phyloP scores from a whole-genome alignment of 1,140 invertebrate genomes.

The Danaus melanippus region DNA sequence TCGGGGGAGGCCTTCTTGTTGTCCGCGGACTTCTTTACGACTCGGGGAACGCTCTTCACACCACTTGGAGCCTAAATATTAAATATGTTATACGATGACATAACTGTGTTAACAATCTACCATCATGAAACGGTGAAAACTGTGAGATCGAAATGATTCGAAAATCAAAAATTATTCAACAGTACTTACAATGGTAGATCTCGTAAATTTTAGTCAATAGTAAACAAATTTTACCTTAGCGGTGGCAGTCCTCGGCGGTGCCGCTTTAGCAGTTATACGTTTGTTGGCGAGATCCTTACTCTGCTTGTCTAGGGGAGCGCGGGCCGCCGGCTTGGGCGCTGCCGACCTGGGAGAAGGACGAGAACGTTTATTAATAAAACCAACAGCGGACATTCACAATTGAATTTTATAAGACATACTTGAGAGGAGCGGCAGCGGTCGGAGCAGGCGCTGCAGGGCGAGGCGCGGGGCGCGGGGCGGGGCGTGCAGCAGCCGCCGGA shows the following conservation, averaged over 20 bases:
- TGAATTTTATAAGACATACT: neutral
- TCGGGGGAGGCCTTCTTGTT: constrained; percentile 29
- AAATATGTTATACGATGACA: neutral
- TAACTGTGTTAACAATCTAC: too few relatives aligned
- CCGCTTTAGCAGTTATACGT: constrained; percentile 52
- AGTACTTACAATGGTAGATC: too few relatives aligned
- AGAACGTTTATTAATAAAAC: constrained; percentile 6
- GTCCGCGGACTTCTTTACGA: constrained; percentile 22
- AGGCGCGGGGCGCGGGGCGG: constrained; percentile 29
- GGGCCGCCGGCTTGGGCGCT: constrained; percentile 35
- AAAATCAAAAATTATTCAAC: neutral
- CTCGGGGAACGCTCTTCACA: constrained; percentile 24
- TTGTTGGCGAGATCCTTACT: constrained; percentile 57
- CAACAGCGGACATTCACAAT: neutral
- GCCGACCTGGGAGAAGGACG: constrained; percentile 24
- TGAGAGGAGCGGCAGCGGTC: constrained; percentile 13
- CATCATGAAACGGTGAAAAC: neutral
- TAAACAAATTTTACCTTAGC: constrained; percentile 58
- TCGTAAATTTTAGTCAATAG: too few relatives aligned
- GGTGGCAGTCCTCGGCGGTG: constrained; percentile 58
- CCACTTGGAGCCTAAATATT: constrained; percentile 25
- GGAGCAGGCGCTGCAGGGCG: constrained; percentile 16
- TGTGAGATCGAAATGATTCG: neutral
- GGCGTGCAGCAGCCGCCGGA: constrained; percentile 24
- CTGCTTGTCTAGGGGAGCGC: constrained; percentile 54